Percentiles rank a stretch among this genome's conserved stretches.
phyloP scores from a whole-genome alignment of 2,113 vertebrate species.

The Carassius carassius region DNA sequence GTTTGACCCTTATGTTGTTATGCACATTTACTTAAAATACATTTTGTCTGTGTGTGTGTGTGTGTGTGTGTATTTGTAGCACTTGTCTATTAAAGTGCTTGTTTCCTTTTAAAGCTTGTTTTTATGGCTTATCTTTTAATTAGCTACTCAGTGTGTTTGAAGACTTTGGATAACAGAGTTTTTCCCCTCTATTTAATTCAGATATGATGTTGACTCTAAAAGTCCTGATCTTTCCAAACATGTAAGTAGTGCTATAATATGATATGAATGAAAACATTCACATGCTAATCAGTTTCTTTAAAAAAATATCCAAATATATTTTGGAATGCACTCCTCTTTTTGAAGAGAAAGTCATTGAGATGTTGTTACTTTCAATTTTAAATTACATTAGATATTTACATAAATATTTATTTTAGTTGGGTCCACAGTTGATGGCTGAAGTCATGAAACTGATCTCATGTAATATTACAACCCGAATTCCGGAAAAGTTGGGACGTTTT shows the following conservation, averaged over 20 bases:
- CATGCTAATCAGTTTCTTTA: slow-evolving; percentile 44
- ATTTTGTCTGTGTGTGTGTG: background rate
- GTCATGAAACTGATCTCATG: slow-evolving; percentile 15
- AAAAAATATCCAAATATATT: slow-evolving; percentile 66
- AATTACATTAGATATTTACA: background rate
- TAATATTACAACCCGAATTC: no score
- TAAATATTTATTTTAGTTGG: background rate
- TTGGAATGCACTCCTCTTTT: background rate
- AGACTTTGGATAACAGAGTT: background rate
- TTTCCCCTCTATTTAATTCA: slow-evolving; percentile 63
- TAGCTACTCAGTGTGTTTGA: background rate
- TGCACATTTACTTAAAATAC: background rate
- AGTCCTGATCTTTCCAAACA: slow-evolving; percentile 95
- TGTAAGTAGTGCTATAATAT: slow-evolving; percentile 75
- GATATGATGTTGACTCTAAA: slow-evolving; percentile 95
- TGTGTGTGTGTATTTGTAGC: background rate
- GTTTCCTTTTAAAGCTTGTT: background rate
- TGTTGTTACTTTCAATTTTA: background rate
- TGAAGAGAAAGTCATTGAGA: background rate
- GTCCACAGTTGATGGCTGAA: slow-evolving; percentile 11
- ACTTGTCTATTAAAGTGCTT: background rate
- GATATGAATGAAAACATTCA: slow-evolving; percentile 63
- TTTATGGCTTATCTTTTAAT: slow-evolving; percentile 16
- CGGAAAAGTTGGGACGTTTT: no score
- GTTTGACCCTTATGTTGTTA: background rate